These are phyloP conservation scores for Brachyalestes nurse DNA, from an alignment of 2,797 vertebrate genomes.

Conservation along the genomic window DNA sequence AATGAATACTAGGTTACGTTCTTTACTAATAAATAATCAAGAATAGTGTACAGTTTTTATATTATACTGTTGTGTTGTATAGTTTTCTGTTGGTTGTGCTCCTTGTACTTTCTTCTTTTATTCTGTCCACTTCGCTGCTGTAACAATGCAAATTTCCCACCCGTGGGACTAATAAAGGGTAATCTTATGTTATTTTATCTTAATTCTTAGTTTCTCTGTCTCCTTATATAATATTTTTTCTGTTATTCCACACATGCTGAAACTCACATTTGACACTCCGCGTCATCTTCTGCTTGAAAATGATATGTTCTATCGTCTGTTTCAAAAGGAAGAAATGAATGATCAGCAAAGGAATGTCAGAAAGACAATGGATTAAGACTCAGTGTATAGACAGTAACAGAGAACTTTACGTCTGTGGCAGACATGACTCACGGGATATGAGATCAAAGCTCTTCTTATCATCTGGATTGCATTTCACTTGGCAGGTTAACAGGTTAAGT, in stretches of 20 bases:
- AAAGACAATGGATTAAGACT: background rate
- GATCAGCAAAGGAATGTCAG: background rate
- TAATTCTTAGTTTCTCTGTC: slow-evolving; percentile 51
- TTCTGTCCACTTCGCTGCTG: too few species aligned
- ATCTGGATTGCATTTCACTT: slow-evolving; percentile 94
- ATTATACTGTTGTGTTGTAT: too few species aligned
- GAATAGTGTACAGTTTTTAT: too few species aligned
- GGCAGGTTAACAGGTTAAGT: slow-evolving; percentile 96
- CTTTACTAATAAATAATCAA: background rate
- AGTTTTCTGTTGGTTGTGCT: too few species aligned
- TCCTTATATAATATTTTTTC: background rate
- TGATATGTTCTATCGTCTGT: slow-evolving; percentile 95
- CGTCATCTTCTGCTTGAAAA: slow-evolving; percentile 94
- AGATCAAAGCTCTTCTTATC: slow-evolving; percentile 98
- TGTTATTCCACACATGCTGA: background rate
- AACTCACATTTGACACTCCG: slow-evolving; percentile 93
- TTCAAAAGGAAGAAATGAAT: slow-evolving; percentile 21
- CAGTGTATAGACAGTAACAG: background rate
- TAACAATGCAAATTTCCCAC: too few species aligned
- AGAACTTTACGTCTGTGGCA: slow-evolving; percentile 24
- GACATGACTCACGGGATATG: slow-evolving; percentile 89
- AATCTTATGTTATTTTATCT: too few species aligned
- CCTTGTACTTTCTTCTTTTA: too few species aligned
- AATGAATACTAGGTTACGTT: background rate
- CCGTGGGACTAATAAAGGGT: too few species aligned